These are phyloP conservation scores for Characodon lateralis DNA, from an alignment of 2,797 vertebrate genomes.

Conservation along the genomic window DNA sequence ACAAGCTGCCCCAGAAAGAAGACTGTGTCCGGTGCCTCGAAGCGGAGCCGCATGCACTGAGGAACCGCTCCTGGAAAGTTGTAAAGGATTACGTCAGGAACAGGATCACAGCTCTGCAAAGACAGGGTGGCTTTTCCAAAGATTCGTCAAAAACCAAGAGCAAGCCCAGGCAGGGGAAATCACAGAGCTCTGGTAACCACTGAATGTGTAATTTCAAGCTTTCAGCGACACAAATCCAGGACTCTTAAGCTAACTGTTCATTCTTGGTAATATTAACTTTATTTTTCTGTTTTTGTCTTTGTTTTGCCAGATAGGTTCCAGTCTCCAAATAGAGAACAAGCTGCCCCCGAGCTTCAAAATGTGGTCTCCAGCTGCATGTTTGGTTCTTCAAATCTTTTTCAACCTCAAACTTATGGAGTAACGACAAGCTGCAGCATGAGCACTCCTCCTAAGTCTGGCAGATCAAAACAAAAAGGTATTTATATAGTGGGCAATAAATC, in stretches of 20 bases:
- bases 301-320: constrained; percentile 20
- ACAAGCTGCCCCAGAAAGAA: constrained; percentile 64
- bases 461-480: constrained; percentile 39
- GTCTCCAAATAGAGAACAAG: background rate
- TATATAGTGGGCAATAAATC: background rate
- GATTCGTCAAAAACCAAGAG: background rate
- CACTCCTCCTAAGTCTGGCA: background rate
- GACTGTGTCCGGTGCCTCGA: constrained; percentile 67
- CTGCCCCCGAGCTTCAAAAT: background rate
- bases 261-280: background rate
- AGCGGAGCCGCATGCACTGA: constrained; percentile 54
- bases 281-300: background rate
- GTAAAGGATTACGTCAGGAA: constrained; percentile 71
- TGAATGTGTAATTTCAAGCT: background rate
- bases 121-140: constrained; percentile 19
- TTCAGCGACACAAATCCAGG: background rate
- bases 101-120: constrained; percentile 64
- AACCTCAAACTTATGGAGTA: background rate
- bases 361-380: background rate
- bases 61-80: constrained; percentile 58
- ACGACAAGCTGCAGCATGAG: background rate
- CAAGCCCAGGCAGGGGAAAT: background rate
- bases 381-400: background rate
- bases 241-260: too few relatives aligned
- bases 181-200: background rate